Base-by-base conservation (phyloP, 2,797 vertebrate species). In the Coregonus suidteri region DNA sequence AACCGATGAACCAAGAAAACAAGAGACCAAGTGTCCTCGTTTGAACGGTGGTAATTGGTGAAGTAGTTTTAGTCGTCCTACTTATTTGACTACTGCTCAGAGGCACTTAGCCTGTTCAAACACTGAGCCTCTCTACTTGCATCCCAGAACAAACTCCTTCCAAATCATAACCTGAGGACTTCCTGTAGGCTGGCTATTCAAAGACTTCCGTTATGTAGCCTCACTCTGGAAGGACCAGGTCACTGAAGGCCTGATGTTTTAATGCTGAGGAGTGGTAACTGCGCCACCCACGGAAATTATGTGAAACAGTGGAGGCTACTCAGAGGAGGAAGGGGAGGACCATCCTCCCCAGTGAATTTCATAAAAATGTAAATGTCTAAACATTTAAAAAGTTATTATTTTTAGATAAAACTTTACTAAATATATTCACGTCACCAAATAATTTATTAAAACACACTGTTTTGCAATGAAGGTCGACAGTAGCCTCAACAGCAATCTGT, bases 81-180 rank as follows among this genome's bases (percentile, higher is more conserved):
- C 25, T 25, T 25, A 25, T 25, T 25, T 25, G 25, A 25, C 25
- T 25, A 25, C 25, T 25, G 25, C 25, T 25, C 25, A 25, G 41
- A 47, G 9, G 41, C 41, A 47, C 41, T 47, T 47, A 47, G 77
- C 86, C 31, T 59, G 77, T 89, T 64, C 74, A 85, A 69, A 88
- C 84, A 69, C 74, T 77, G 73, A 74, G 81, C 82, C 79, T 69
- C 83, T 89, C 86, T 93, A 93, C 93, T 93, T 91, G 92, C 90
- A 82, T 93, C 89, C 82, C 90, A 83, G 80, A 93, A 90, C 87
- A 88, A 74, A 83, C 81, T 77, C 25, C 25, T 25, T 25, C 25
- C 25, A 25, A 25, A 25, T 25, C 81, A 78, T 83, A 86, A 89
- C 85, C 84, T 77, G 85, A 84, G 85, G 88, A 89, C 88, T 88